Evolutionary conservation across 2,888 invertebrate species (phyloP).

Genomic region (Chesias legatella): DNA sequence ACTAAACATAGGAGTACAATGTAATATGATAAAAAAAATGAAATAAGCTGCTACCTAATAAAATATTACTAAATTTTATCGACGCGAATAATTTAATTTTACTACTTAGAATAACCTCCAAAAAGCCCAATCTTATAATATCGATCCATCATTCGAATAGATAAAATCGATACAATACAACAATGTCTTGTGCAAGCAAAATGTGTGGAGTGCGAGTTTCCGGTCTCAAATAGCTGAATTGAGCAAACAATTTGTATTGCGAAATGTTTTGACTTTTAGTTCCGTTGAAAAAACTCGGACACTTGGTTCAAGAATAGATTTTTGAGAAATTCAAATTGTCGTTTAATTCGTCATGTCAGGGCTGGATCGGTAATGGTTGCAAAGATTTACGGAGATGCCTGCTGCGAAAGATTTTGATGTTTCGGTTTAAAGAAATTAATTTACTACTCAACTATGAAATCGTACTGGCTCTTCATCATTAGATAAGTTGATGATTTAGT

Average conservation of each 20-base stretch:
- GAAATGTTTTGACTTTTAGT: conserved; percentile 67
- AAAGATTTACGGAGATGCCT: background rate
- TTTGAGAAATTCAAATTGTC: conserved; percentile 45
- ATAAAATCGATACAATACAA: conserved; percentile 21
- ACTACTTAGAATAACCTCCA: conserved; percentile 29
- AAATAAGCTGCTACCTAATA: too few relatives aligned
- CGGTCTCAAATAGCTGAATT: conserved; percentile 41
- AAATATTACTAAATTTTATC: too few relatives aligned
- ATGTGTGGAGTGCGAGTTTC: conserved; percentile 54
- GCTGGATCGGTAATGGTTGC: background rate
- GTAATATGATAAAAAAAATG: too few relatives aligned
- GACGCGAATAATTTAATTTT: conserved; percentile 1
- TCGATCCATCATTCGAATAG: conserved; percentile 28
- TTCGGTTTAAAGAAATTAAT: too few relatives aligned
- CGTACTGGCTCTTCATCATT: too few relatives aligned
- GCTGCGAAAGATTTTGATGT: too few relatives aligned
- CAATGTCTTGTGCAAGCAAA: conserved; percentile 26
- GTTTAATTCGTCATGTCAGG: conserved; percentile 22
- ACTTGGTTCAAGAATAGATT: conserved; percentile 57
- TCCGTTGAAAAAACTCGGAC: conserved; percentile 38
- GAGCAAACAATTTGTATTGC: conserved; percentile 52
- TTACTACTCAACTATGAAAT: too few relatives aligned
- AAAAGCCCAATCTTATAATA: conserved; percentile 30
- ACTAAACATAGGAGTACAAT: too few relatives aligned
- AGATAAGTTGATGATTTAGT: too few relatives aligned